A percentile compares a stretch with the other conserved stretches of the same genome.
Evolutionary conservation across 2,888 invertebrate genomes (phyloP).

Genomic region (Torymus auratus): DNA sequence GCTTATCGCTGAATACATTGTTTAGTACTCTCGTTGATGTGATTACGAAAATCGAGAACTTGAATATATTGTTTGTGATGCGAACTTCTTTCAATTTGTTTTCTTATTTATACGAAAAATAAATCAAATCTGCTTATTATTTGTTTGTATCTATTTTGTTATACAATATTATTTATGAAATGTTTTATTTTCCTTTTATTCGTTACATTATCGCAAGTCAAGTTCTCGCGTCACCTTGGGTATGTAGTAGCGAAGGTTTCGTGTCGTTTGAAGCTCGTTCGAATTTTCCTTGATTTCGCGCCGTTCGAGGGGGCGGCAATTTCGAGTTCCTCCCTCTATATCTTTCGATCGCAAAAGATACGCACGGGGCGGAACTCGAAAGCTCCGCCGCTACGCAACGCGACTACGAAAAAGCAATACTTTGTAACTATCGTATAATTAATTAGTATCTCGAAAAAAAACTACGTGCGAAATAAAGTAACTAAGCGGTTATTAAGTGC

Average conservation of each 20-base stretch:
- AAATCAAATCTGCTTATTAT: conserved; percentile 22
- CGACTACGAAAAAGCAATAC: conserved; percentile 81
- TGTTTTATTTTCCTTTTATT: conserved; percentile 8
- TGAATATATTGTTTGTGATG: neutral
- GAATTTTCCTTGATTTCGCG: conserved; percentile 59
- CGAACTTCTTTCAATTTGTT: conserved; percentile 1
- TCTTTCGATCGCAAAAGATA: conserved; percentile 5
- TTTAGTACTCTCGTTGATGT: conserved; percentile 14
- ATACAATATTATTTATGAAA: conserved; percentile 3
- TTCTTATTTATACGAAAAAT: conserved; percentile 6
- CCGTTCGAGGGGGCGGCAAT: conserved; percentile 17
- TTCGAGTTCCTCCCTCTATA: conserved; percentile 17
- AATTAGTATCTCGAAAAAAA: conserved; percentile 58
- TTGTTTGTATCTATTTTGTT: conserved; percentile 2
- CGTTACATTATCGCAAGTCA: conserved; percentile 24
- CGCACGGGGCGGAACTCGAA: conserved; percentile 15
- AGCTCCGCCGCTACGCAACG: conserved; percentile 20
- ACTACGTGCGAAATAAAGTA: conserved; percentile 59
- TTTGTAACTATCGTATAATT: conserved; percentile 80
- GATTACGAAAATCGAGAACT: conserved; percentile 19
- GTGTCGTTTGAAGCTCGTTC: conserved; percentile 31
- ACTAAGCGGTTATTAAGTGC: conserved; percentile 42
- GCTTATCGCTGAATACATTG: conserved; percentile 52
- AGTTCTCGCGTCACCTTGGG: conserved; percentile 29
- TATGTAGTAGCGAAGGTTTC: conserved; percentile 10